These are phyloP conservation scores for Lordiphosa andalusiaca DNA, from an alignment of 2,888 invertebrate genomes.

Conservation along the genomic window DNA sequence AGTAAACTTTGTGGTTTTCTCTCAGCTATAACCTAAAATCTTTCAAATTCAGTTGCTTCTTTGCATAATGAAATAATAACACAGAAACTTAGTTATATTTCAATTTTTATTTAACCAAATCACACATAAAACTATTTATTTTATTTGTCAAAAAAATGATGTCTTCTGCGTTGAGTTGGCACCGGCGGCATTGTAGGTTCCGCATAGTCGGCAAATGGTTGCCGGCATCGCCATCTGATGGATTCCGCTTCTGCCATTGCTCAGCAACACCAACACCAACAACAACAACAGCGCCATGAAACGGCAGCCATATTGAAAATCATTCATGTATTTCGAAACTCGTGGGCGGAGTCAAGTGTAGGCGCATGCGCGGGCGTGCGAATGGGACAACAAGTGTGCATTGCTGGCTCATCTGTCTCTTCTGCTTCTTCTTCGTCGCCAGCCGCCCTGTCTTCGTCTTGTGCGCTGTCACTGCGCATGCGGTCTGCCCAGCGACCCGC, in stretches of 20 bases:
- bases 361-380: conserved; percentile 47
- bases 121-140: neutral
- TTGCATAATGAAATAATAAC: neutral
- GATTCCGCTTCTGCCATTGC: conserved; percentile 27
- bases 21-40: no score
- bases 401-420: no score
- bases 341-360: conserved; percentile 75
- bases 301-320: conserved; percentile 79
- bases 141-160: neutral
- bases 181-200: conserved; percentile 50
- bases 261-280: conserved; percentile 34
- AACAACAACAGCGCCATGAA: conserved; percentile 23
- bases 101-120: neutral
- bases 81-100: neutral
- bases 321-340: conserved; percentile 79
- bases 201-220: conserved; percentile 36
- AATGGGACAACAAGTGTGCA: conserved; percentile 44
- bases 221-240: conserved; percentile 51
- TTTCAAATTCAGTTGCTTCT: neutral
- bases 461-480: conserved; percentile 48
- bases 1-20: no score
- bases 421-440: no score
- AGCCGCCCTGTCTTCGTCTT: conserved; percentile 11
- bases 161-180: neutral
- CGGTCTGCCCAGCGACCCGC: conserved; percentile 31